Conservation (phyloP, 2,797 vertebrate genomes). For the Macroramphosus scolopax region DNA sequence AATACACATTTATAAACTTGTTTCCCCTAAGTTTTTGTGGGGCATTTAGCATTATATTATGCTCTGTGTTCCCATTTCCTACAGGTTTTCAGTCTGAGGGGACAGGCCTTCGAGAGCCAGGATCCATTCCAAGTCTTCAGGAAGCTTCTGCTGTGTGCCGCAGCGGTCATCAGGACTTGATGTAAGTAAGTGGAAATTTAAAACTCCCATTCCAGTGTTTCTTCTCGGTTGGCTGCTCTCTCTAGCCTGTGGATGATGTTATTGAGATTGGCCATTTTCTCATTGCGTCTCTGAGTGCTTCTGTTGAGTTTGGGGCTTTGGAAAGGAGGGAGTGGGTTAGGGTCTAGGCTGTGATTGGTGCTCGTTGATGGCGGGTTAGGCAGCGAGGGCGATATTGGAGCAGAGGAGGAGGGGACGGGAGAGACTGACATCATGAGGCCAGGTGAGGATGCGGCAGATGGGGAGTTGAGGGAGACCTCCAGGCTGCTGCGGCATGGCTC, state of each 20-base stretch:
- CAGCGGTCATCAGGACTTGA: slow-evolving; percentile 32
- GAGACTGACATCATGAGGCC: slow-evolving; percentile 91
- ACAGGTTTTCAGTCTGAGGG: slow-evolving; percentile 47
- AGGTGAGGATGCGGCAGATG: slow-evolving; percentile 90
- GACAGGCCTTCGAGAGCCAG: slow-evolving; percentile 50
- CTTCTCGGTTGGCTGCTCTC: slow-evolving; percentile 93
- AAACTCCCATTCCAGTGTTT: slow-evolving; percentile 97
- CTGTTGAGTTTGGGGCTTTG: slow-evolving; percentile 85
- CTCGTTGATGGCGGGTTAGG: slow-evolving; percentile 69
- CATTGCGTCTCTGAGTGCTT: slow-evolving; percentile 91
- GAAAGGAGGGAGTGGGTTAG: slow-evolving; percentile 68
- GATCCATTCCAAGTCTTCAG: slow-evolving; percentile 54
- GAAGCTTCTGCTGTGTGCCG: slow-evolving; percentile 50
- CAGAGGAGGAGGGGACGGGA: slow-evolving; percentile 88
- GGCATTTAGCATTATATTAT: slow-evolving; percentile 50
- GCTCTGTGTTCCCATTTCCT: slow-evolving; percentile 49
- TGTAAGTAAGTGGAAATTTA: slow-evolving; percentile 55
- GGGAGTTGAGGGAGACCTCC: slow-evolving; percentile 89
- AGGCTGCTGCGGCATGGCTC: slow-evolving; percentile 90
- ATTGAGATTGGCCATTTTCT: slow-evolving; percentile 99
- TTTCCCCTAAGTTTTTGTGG: slow-evolving; percentile 74
- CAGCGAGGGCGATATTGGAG: slow-evolving; percentile 88
- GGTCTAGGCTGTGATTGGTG: slow-evolving; percentile 79
- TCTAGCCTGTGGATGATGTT: slow-evolving; percentile 98
- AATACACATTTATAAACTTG: slow-evolving; percentile 93